A percentile compares a stretch with the other conserved stretches of the same genome.
Evolutionary conservation across 2,888 invertebrate species (phyloP).

Genomic region (Sarcophaga carnaria): DNA sequence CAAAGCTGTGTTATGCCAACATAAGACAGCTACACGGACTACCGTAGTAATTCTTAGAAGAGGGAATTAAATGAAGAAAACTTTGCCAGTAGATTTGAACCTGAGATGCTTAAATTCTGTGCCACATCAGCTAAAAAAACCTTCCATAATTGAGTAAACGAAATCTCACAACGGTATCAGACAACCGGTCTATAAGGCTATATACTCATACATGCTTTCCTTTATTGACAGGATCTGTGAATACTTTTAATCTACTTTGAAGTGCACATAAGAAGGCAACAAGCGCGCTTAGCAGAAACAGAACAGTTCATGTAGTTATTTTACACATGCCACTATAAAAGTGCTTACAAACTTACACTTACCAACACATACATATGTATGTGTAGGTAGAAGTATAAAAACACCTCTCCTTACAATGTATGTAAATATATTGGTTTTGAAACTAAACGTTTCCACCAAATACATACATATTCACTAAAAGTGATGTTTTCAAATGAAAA

Average conservation of each 20-base stretch:
- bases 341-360: not conserved
- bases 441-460: conserved; percentile 11
- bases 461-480: not conserved
- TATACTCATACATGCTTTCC: not conserved
- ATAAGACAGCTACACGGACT: too few relatives aligned
- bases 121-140: too few relatives aligned
- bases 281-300: conserved; percentile 42
- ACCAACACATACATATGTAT: not conserved
- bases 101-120: too few relatives aligned
- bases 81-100: too few relatives aligned
- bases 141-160: too few relatives aligned
- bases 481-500: not conserved
- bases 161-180: too few relatives aligned
- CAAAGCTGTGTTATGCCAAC: too few relatives aligned
- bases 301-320: conserved; percentile 39
- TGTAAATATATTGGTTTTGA: conserved; percentile 8
- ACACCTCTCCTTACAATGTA: too few relatives aligned
- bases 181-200: too few relatives aligned
- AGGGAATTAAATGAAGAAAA: too few relatives aligned
- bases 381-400: too few relatives aligned
- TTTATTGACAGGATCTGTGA: not conserved
- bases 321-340: conserved; percentile 8
- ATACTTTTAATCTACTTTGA: conserved; percentile 23
- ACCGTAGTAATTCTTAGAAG: too few relatives aligned
- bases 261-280: conserved; percentile 41